Percentiles rank a stretch among this genome's conserved stretches.
Conservation (phyloP, 2,797 vertebrate species). For the Coreius guichenoti region DNA sequence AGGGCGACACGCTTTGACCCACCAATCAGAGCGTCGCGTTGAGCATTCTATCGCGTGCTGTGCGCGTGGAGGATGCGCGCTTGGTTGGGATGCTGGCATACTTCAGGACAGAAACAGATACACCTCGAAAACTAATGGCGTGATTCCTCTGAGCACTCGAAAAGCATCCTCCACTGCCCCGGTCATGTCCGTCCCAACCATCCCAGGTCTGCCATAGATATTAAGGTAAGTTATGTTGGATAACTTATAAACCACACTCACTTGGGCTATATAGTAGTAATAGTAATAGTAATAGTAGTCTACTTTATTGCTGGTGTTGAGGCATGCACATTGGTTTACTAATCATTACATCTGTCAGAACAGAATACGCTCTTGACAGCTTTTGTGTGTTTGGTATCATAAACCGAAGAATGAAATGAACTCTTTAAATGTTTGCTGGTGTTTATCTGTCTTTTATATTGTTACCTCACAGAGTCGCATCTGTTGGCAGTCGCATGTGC, state of each 20-base stretch:
- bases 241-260: neutral
- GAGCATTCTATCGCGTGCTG: slow-evolving; percentile 27
- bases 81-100: slow-evolving; percentile 26
- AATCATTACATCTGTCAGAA: neutral
- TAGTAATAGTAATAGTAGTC: too few relatives aligned
- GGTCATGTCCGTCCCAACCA: slow-evolving; percentile 11
- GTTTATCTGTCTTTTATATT: neutral
- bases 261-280: too few relatives aligned
- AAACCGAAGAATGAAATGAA: neutral
- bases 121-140: slow-evolving; percentile 2
- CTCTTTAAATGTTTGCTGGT: neutral
- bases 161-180: neutral
- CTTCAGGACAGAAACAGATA: slow-evolving; percentile 4
- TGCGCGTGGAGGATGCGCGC: slow-evolving; percentile 32
- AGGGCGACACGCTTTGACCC: neutral
- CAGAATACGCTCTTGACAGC: neutral
- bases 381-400: neutral
- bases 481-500: slow-evolving; percentile 11
- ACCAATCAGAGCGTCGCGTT: slow-evolving; percentile 25
- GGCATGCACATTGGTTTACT: neutral
- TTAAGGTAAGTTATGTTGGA: slow-evolving; percentile 45
- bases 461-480: neutral
- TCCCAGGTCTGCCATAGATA: slow-evolving; percentile 3
- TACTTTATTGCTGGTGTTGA: neutral
- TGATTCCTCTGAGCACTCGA: neutral